These are phyloP conservation scores for Pangasius macronema DNA, from an alignment of 2,797 vertebrate species.

Conservation along the genomic window DNA sequence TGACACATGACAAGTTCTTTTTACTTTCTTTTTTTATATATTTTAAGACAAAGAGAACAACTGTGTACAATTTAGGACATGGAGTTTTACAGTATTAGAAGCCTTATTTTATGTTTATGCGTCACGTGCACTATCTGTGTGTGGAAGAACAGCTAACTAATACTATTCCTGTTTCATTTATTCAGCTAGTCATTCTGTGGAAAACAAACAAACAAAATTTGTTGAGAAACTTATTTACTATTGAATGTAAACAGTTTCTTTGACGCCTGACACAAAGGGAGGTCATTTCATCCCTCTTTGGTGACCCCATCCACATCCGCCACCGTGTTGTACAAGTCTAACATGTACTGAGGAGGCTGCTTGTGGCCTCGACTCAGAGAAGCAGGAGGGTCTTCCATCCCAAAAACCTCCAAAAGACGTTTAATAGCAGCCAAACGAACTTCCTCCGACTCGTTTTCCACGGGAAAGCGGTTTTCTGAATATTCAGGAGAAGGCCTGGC, in stretches of 20 bases:
- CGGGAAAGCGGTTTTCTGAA: constrained; percentile 59
- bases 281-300: too few relatives aligned
- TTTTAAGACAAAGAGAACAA: neutral
- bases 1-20: too few relatives aligned
- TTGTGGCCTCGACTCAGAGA: constrained; percentile 68
- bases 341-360: constrained; percentile 90
- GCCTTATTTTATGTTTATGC: neutral
- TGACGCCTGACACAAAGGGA: too few relatives aligned
- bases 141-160: neutral
- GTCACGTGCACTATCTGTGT: neutral
- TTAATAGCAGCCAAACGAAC: constrained; percentile 81
- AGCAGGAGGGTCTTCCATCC: constrained; percentile 83
- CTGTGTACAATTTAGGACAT: neutral
- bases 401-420: constrained; percentile 86
- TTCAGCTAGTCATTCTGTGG: too few relatives aligned
- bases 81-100: neutral
- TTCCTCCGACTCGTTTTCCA: constrained; percentile 59
- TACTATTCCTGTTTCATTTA: neutral
- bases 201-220: neutral
- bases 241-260: too few relatives aligned
- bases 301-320: constrained; percentile 87
- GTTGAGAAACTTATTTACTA: too few relatives aligned
- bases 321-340: constrained; percentile 87
- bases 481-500: constrained; percentile 63
- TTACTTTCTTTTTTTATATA: too few relatives aligned